Evolutionary conservation across 2,797 vertebrate genomes (phyloP), one percentile per base, ranked within the genome.

Genomic region (Philypnodon macrostomus): DNA sequence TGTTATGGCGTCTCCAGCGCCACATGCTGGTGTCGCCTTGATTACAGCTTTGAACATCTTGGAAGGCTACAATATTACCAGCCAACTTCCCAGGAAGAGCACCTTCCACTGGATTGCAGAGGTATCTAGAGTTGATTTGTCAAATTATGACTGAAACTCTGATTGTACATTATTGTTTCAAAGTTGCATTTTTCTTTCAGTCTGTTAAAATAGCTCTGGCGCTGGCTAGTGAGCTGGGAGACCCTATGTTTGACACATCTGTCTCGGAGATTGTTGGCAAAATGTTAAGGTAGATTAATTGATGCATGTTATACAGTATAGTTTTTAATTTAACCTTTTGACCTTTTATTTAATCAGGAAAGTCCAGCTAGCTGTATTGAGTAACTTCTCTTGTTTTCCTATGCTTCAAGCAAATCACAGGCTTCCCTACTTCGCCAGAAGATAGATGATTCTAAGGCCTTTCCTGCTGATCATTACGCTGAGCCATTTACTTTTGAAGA

Each of bases 21-120:
- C 97, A 0, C 94, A 98, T 26, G 93, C 91, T 2, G 97, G 97
- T n/a, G 89, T 93, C 31, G 95, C 93, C 1, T 80, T 99, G 64
- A 89, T 99, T 72, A 82, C 92, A 51, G 95, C 95, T 27, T 92
- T 99, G 39, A 98, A 98, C 75, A 97, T 99, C 75, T 88, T 99
- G 0, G 95, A 99, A 77, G 93, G 93, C 49, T 97, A 92, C 80
- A 99, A 99, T 75, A 92, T 99, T 53, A 93, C 90, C 27, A 91
- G 56, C 63, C 90, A 93, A 72, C 75, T 88, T 17, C 67, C 90
- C 53, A 87, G 90, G 15, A 92, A 91, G 60, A 89, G 73, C 75
- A 86, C 88, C 45, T 89, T 92, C 63, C 95, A 98, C 79, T 94
- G 93, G 93, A 90, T 94, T 40, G 91, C 94, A 67, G 97, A 98